These are phyloP conservation scores for Acropternis orthonyx DNA, from an alignment of 2,797 vertebrate genomes.

Conservation along the genomic window DNA sequence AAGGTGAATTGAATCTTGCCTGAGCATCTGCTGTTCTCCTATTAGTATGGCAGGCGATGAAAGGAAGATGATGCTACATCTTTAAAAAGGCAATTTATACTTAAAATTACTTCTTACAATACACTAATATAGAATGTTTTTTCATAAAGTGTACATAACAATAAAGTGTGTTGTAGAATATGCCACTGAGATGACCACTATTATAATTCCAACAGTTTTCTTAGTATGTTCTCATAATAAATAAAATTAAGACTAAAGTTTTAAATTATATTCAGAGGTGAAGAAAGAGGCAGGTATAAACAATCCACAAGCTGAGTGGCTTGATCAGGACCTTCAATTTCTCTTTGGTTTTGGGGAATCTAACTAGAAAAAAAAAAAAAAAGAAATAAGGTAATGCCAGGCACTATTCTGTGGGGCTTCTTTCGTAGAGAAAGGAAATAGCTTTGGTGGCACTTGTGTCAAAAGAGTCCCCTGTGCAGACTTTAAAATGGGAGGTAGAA, in stretches of 20 bases:
- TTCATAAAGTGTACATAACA: background rate
- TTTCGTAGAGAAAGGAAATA: background rate
- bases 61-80: conserved; percentile 46
- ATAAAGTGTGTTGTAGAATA: background rate
- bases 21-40: conserved; percentile 75
- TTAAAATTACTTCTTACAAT: conserved; percentile 27
- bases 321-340: background rate
- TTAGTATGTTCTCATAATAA: background rate
- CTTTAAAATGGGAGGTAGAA: background rate
- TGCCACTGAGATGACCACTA: background rate
- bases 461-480: background rate
- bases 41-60: conserved; percentile 59
- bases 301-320: background rate
- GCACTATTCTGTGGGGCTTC: background rate
- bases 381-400: background rate
- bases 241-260: background rate
- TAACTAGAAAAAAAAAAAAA: background rate
- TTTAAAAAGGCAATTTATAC: conserved; percentile 57
- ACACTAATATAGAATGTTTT: background rate
- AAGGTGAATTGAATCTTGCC: conserved; percentile 78
- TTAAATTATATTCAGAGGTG: background rate
- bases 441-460: background rate
- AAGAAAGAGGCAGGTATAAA: background rate
- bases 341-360: background rate
- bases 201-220: background rate